Percentiles rank a stretch among this genome's conserved stretches.
phyloP scores from a whole-genome alignment of 2,888 invertebrate species.

The Teleogryllus oceanicus region DNA sequence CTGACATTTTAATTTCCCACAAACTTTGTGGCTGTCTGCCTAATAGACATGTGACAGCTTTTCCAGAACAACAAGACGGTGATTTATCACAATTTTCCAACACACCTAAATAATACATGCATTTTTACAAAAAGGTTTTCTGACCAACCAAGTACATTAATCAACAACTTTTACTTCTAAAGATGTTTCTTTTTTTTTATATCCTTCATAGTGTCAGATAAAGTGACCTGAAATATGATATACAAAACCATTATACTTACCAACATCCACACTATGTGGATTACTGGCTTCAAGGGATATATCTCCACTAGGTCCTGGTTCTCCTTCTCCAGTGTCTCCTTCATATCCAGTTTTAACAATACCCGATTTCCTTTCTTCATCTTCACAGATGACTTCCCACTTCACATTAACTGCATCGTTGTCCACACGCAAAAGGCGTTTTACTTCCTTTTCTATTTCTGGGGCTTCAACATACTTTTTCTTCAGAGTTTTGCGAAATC shows the following conservation, averaged over 20 bases:
- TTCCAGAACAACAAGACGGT: too few relatives aligned
- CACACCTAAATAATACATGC: too few relatives aligned
- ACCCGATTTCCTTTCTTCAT: slow-evolving; percentile 60
- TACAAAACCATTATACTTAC: slow-evolving; percentile 41
- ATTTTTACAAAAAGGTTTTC: too few relatives aligned
- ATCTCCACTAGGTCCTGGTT: slow-evolving; percentile 45
- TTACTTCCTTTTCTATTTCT: slow-evolving; percentile 97
- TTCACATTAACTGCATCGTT: slow-evolving; percentile 86
- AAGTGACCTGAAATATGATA: slow-evolving; percentile 28
- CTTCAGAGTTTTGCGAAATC: slow-evolving; percentile 90
- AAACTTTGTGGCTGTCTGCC: too few relatives aligned
- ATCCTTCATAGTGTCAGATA: too few relatives aligned
- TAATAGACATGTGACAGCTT: too few relatives aligned
- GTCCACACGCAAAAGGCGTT: slow-evolving; percentile 82
- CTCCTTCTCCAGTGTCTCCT: slow-evolving; percentile 42
- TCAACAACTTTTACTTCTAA: too few relatives aligned
- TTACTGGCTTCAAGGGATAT: slow-evolving; percentile 44
- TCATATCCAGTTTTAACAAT: slow-evolving; percentile 38
- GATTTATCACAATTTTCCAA: too few relatives aligned
- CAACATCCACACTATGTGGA: slow-evolving; percentile 50
- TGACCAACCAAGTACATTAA: too few relatives aligned
- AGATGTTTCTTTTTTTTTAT: too few relatives aligned
- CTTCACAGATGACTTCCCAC: slow-evolving; percentile 87
- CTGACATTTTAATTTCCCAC: too few relatives aligned
- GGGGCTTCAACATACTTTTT: slow-evolving; percentile 97